A percentile compares a stretch with the other conserved stretches of the same genome.
Evolutionary conservation across 2,888 invertebrate species (phyloP).

Genomic region (Athalia cordata): DNA sequence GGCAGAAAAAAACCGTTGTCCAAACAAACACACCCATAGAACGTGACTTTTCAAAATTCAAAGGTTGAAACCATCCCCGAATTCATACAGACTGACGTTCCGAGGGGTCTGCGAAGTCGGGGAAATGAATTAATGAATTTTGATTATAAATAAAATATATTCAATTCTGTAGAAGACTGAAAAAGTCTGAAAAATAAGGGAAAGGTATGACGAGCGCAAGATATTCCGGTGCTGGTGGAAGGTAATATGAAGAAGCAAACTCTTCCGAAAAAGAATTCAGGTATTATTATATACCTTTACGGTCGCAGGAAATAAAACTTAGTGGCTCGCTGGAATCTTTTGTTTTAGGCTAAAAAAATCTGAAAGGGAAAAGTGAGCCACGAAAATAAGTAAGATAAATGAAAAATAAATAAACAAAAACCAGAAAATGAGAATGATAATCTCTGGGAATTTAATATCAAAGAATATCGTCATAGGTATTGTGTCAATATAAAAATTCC

Average conservation of each 20-base stretch:
- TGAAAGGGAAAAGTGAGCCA: conserved; percentile 1
- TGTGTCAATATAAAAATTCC: conserved; percentile 73
- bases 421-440: conserved; percentile 30
- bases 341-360: neutral
- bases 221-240: neutral
- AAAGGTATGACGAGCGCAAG: neutral
- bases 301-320: conserved; percentile 36
- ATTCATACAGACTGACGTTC: conserved; percentile 47
- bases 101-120: conserved; percentile 48
- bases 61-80: conserved; percentile 13
- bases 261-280: conserved; percentile 5
- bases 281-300: neutral
- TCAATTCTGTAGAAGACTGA: neutral
- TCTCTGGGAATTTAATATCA: conserved; percentile 71
- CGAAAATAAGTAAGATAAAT: conserved; percentile 18
- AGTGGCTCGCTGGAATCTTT: conserved; percentile 29
- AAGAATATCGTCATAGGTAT: conserved; percentile 68
- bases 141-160: neutral
- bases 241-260: conserved; percentile 19
- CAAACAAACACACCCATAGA: conserved; percentile 72
- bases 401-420: neutral
- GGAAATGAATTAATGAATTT: neutral
- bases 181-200: neutral
- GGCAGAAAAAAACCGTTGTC: conserved; percentile 69
- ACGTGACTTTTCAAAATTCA: conserved; percentile 59